These are phyloP conservation scores for Phasia obesa DNA, from an alignment of 2,888 invertebrate genomes.

Conservation along the genomic window DNA sequence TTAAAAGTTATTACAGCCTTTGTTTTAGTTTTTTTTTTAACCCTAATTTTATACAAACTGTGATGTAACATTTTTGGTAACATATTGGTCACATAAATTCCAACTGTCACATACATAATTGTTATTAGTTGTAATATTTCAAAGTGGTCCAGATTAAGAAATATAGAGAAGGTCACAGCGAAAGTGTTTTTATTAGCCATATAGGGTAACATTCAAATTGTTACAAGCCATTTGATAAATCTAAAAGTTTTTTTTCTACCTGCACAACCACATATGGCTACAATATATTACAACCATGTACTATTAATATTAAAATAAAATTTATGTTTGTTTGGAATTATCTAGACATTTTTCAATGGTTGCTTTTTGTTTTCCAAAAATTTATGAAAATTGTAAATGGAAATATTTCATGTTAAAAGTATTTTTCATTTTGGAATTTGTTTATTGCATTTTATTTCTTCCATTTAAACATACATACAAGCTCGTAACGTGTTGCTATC, in stretches of 20 bases:
- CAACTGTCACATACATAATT: no score
- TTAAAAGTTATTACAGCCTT: no score
- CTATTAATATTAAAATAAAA: neutral
- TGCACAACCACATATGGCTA: neutral
- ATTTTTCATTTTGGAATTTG: slow-evolving; percentile 21
- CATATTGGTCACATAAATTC: no score
- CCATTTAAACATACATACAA: slow-evolving; percentile 5
- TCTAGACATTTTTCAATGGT: slow-evolving; percentile 40
- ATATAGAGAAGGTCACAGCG: no score
- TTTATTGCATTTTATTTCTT: slow-evolving; percentile 1
- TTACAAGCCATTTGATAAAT: neutral
- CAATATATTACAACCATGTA: neutral
- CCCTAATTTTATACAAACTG: no score
- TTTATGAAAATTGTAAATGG: slow-evolving; percentile 55
- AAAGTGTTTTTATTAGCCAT: neutral
- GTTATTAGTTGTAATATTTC: no score
- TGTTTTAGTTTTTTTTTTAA: no score
- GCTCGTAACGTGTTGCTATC: slow-evolving; percentile 7
- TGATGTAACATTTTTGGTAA: no score
- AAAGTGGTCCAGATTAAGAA: no score
- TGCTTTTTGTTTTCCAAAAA: slow-evolving; percentile 34
- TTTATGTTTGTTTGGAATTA: slow-evolving; percentile 3
- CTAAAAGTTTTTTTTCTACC: neutral
- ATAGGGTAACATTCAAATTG: neutral
- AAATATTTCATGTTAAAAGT: slow-evolving; percentile 42